phyloP scores from a whole-genome alignment of 2,113 vertebrate species.

The Raja brachyura region DNA sequence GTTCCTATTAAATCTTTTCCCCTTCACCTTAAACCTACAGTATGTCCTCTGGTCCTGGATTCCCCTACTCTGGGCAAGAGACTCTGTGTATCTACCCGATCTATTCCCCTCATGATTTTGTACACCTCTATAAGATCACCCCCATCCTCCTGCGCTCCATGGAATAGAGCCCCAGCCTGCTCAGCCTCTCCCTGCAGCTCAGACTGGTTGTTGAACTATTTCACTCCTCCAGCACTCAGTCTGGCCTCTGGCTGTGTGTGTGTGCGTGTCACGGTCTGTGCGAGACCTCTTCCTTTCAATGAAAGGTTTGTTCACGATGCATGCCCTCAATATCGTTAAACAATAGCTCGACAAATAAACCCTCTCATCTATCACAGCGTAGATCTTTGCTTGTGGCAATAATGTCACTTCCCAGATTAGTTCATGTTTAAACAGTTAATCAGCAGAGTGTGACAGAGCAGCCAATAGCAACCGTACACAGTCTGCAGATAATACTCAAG shows the following conservation, averaged over 20 bases:
- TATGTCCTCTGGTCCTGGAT: too few relatives aligned
- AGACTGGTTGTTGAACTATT: neutral
- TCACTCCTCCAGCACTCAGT: neutral
- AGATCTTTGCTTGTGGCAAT: neutral
- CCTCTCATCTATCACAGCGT: neutral
- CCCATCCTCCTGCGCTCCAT: too few relatives aligned
- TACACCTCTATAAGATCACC: too few relatives aligned
- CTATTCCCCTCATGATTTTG: too few relatives aligned
- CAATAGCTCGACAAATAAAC: neutral
- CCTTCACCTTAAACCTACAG: too few relatives aligned
- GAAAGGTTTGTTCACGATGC: neutral
- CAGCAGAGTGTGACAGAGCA: neutral
- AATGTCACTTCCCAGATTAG: neutral
- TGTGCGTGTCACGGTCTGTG: neutral
- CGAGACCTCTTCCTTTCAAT: neutral
- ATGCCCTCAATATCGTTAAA: neutral
- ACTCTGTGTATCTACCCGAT: too few relatives aligned
- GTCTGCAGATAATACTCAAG: neutral
- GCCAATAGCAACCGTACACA: neutral
- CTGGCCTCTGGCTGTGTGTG: too few relatives aligned
- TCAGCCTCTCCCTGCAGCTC: too few relatives aligned
- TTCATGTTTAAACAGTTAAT: conserved; percentile 2
- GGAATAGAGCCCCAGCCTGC: too few relatives aligned
- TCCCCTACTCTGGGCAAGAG: too few relatives aligned
- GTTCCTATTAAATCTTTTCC: too few relatives aligned